Base-by-base conservation (phyloP, 2,113 vertebrate species). In the Rhegmatorhina hoffmannsi region DNA sequence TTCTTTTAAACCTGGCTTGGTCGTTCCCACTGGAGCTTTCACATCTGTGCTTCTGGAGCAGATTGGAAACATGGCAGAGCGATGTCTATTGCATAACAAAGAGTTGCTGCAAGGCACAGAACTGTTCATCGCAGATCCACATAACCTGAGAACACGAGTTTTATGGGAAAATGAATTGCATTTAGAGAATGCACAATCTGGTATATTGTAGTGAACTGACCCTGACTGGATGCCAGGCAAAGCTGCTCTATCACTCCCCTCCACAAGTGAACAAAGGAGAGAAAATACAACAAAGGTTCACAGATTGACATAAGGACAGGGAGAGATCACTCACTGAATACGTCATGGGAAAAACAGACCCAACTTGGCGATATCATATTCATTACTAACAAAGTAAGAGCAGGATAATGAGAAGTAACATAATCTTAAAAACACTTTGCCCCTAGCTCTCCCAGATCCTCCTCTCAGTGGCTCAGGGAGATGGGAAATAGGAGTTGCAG, bases 11-110 rank as follows among this genome's bases (percentile, higher is more conserved):
- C 25, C 13, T 33, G 21, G 25, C 25, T 36, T 23, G 4, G 58
- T 23, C 38, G 40, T 49, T 76, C 53, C 76, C 56, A n/a, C 38
- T 17, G 58, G 44, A 81, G 50, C 6, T 43, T 80, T 80, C 40
- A 44, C 29, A 13, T 10, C 17, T 1, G 1, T 52, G 36, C 14
- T 34, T 25, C 47, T 56, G 36, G 34, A 55, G 46, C n/a, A 28
- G 43, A 34, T 9, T 58, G 69, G 0, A 4, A 46, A 17, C 28
- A 6, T 1, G 2, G 38, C 49, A 40, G 33, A 46, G 53, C 0
- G 0, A 24, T 60, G 34, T 25, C 82, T 49, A 4, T 36, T 25
- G n/a, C 15, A 11, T 44, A 31, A 5, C 26, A 13, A 43, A 34
- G 33, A 46, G 44, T 17, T 2, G 1, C 33, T 52, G 40, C 24